A percentile compares a stretch with the other conserved stretches of the same genome.
phyloP scores from a whole-genome alignment of 2,888 invertebrate species.

The Germaria angustata region DNA sequence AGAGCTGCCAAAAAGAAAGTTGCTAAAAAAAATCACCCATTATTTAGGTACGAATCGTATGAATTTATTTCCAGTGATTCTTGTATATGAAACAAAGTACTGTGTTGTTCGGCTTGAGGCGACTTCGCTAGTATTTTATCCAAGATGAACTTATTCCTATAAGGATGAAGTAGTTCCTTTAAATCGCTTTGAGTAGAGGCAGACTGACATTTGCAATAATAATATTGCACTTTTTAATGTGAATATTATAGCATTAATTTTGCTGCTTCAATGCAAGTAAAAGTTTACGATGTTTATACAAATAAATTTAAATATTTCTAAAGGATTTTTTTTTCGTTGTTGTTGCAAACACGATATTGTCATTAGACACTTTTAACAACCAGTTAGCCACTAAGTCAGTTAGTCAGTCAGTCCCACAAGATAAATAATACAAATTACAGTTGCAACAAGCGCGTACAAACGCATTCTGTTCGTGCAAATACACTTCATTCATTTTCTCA shows the following conservation, averaged over 20 bases:
- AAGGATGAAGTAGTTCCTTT: not conserved
- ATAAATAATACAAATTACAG: slow-evolving; percentile 43
- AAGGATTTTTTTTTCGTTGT: slow-evolving; percentile 18
- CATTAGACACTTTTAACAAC: slow-evolving; percentile 4
- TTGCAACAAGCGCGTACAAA: slow-evolving; percentile 20
- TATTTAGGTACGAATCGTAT: no score
- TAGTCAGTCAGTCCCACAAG: slow-evolving; percentile 9
- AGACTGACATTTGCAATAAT: slow-evolving; percentile 33
- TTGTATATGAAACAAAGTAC: no score
- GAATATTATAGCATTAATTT: slow-evolving; percentile 52
- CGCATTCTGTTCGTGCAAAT: slow-evolving; percentile 5
- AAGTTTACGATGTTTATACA: slow-evolving; percentile 50
- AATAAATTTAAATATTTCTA: slow-evolving; percentile 26
- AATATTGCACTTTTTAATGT: slow-evolving; percentile 51
- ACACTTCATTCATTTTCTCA: not conserved
- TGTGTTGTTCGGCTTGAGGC: no score
- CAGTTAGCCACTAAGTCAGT: not conserved
- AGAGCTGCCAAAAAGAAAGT: no score
- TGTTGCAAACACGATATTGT: slow-evolving; percentile 10
- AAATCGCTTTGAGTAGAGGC: not conserved
- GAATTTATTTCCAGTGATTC: no score
- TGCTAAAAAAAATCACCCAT: no score
- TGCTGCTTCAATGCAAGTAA: slow-evolving; percentile 19
- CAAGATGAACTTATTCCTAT: no score
- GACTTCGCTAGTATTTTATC: no score